Evolutionary conservation across 2,113 vertebrate genomes (phyloP), one percentile per base, ranked within the genome.

Genomic region (Nothocercus nigrocapillus): DNA sequence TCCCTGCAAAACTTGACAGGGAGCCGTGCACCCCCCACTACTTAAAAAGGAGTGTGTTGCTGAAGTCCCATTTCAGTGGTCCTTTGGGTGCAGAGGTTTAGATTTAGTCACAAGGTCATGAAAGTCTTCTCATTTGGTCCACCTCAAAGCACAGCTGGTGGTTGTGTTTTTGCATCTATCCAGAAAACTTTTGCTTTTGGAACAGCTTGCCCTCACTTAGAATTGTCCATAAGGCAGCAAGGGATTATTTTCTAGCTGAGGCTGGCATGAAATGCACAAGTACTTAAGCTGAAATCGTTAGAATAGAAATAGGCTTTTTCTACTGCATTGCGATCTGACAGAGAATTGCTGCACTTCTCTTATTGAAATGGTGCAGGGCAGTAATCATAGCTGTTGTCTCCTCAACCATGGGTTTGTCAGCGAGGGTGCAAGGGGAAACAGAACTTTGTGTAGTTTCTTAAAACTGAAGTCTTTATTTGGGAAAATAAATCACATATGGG

Each of bases 231-330:
- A 62, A 56, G 54, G 30, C 14, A 12, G 28, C 53, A 76, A 0
- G 0, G 54, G 25, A 66, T 53, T 82, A 69, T 70, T 74, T 73
- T 56, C 54, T 51, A 77, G 56, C 49, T 51, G 32, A 77, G 54
- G 56, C 68, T 78, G 78, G 44, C 24, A 49, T 8, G 68, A 86
- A 58, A 61, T 21, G 58, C 19, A 44, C 59, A 40, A 40, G 47
- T 64, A 61, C 49, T 77, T 83, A 13, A 64, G 69, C 59, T 89
- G 85, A 63, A 91, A 82, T 13, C 58, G 36, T 38, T 77, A 49
- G 63, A 80, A 80, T 27, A 67, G 62, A 80, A 96, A 89, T 12
- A 59, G 91, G 38, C 73, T 68, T 93, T 85, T 81, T n/a, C 77
- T 51, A 61, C 47, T 44, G 19, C 53, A 59, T 86, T 59, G 63